Evolutionary conservation across 2,888 invertebrate genomes (phyloP).

Genomic region (Kryphioiulus occultus): DNA sequence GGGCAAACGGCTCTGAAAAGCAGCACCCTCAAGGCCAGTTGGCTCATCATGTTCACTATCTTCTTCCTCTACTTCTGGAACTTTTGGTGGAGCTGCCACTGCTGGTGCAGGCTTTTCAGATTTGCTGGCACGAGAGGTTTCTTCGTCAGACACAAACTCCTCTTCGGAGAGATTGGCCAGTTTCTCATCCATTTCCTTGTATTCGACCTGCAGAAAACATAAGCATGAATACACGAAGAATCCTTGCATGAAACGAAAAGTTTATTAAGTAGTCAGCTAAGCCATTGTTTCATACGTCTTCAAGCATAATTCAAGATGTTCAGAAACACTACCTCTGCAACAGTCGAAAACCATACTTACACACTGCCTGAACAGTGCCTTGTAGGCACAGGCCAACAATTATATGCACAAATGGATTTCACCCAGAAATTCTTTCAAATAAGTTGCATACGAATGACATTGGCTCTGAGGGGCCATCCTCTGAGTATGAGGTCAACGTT

Average conservation of each 20-base stretch:
- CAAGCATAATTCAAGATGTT: too few relatives aligned
- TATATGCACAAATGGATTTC: too few relatives aligned
- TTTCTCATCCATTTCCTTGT: slow-evolving; percentile 61
- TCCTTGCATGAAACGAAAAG: background rate
- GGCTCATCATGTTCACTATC: slow-evolving; percentile 69
- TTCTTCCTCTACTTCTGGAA: slow-evolving; percentile 60
- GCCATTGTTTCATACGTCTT: too few relatives aligned
- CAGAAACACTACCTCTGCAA: too few relatives aligned
- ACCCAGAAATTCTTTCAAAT: too few relatives aligned
- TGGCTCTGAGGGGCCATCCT: too few relatives aligned
- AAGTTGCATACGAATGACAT: too few relatives aligned
- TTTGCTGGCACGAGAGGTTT: slow-evolving; percentile 52
- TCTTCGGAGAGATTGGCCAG: slow-evolving; percentile 61
- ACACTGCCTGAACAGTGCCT: too few relatives aligned
- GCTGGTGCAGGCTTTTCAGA: slow-evolving; percentile 55
- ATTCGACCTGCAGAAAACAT: slow-evolving; percentile 61
- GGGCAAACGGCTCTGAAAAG: slow-evolving; percentile 88
- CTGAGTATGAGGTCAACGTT: too few relatives aligned
- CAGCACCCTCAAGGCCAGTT: slow-evolving; percentile 84
- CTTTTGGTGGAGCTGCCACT: slow-evolving; percentile 42
- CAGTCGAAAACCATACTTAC: too few relatives aligned
- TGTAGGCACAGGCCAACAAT: too few relatives aligned
- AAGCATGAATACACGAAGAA: background rate
- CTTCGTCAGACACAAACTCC: slow-evolving; percentile 60
- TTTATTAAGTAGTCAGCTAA: too few relatives aligned